Evolutionary conservation across 2,113 vertebrate species (phyloP).

Genomic region (Triplophysa rosa): DNA sequence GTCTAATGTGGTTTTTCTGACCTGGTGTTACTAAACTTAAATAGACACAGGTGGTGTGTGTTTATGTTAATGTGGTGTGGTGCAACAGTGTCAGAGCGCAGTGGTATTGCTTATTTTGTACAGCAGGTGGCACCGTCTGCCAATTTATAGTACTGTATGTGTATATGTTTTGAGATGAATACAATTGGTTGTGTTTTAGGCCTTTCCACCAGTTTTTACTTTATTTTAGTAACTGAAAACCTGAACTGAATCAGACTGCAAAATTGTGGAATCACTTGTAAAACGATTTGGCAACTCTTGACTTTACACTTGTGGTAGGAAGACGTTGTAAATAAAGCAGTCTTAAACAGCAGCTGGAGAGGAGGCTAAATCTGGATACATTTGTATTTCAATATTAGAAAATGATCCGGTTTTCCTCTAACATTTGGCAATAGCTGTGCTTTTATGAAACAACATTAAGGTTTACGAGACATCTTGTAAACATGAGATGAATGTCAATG

Average conservation of each 20-base stretch:
- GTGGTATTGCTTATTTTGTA: background rate
- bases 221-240: background rate
- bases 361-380: background rate
- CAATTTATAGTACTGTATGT: background rate
- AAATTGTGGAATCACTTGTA: background rate
- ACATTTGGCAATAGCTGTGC: background rate
- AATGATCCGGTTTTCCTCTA: background rate
- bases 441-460: background rate
- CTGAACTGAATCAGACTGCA: background rate
- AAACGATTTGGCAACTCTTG: background rate
- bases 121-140: slow-evolving; percentile 34
- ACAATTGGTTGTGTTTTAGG: background rate
- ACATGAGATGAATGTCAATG: slow-evolving; percentile 12
- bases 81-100: background rate
- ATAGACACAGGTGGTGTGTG: background rate
- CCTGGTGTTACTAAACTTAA: background rate
- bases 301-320: no score
- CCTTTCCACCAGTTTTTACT: background rate
- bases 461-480: slow-evolving; percentile 19
- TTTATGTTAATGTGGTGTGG: background rate
- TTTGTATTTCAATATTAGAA: background rate
- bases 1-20: background rate
- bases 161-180: no score
- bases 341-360: no score
- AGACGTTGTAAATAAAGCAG: no score